Conservation (phyloP, 2,113 vertebrate species). For the Kobus ellipsiprymnus region DNA sequence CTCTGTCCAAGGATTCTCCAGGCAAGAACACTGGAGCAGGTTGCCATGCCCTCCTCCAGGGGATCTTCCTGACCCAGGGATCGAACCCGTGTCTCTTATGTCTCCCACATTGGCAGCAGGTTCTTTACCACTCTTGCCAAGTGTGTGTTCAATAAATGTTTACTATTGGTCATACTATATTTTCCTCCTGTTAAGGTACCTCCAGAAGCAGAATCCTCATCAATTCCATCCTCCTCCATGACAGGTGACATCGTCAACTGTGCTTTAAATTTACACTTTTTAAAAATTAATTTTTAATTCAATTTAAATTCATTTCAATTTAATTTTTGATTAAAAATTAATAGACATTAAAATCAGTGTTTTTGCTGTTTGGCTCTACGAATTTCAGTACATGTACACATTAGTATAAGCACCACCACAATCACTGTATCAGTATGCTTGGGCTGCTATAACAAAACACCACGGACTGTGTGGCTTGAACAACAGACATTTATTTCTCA, state of each 20-base stretch:
- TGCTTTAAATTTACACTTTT: not conserved
- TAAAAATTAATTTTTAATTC: not conserved
- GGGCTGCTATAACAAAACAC: not conserved
- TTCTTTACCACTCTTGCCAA: not conserved
- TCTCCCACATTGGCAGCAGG: not conserved
- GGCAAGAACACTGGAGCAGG: not conserved
- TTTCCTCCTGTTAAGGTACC: not conserved
- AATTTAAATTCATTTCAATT: not conserved
- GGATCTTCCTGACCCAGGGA: not conserved
- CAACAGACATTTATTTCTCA: not conserved
- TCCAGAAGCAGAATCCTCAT: not conserved
- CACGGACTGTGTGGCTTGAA: not conserved
- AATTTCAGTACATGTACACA: not conserved
- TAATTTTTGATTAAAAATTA: not conserved
- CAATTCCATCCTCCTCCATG: not conserved
- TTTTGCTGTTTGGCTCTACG: too few relatives aligned
- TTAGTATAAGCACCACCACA: not conserved
- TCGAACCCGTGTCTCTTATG: fast-evolving
- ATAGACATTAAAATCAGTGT: not conserved
- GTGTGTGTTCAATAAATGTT: not conserved
- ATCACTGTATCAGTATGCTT: not conserved
- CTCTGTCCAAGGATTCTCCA: not conserved
- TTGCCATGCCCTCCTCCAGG: not conserved
- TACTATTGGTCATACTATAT: not conserved
- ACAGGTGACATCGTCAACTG: not conserved